Percentiles rank a stretch among this genome's conserved stretches.
Evolutionary conservation across 2,113 vertebrate genomes (phyloP).

Genomic region (Anoura caudifer): DNA sequence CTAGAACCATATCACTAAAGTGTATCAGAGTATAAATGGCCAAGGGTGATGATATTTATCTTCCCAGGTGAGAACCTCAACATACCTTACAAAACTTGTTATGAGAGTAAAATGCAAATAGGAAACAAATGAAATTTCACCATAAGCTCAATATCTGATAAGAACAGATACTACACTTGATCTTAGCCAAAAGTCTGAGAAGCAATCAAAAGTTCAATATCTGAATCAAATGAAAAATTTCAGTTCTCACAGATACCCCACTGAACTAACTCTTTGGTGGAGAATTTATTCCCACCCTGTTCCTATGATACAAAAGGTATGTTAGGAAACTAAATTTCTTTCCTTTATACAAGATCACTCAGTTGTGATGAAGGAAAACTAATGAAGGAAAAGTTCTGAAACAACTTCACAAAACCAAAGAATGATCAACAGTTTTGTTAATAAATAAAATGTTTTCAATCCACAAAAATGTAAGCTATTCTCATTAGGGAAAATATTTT

Average conservation of each 20-base stretch:
- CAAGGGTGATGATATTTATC: neutral
- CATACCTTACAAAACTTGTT: neutral
- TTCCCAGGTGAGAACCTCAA: neutral
- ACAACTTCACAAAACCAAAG: constrained; percentile 49
- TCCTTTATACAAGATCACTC: neutral
- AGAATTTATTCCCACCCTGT: neutral
- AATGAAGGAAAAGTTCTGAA: neutral
- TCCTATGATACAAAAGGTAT: neutral
- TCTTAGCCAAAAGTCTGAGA: too few relatives aligned
- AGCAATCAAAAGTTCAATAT: neutral
- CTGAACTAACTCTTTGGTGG: neutral
- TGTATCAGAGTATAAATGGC: neutral
- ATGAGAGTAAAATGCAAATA: neutral
- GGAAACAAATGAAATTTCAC: neutral
- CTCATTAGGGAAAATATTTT: neutral
- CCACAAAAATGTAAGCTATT: constrained; percentile 35
- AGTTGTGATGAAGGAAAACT: neutral
- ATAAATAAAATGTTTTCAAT: constrained; percentile 60
- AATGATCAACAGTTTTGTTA: constrained; percentile 51
- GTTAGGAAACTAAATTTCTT: neutral
- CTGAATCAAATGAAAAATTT: neutral
- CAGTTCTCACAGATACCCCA: neutral
- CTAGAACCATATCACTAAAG: neutral
- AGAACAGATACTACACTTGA: too few relatives aligned
- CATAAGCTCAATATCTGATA: neutral